Conservation (phyloP, 2,888 invertebrate genomes). For the Tenthredo amoena region DNA sequence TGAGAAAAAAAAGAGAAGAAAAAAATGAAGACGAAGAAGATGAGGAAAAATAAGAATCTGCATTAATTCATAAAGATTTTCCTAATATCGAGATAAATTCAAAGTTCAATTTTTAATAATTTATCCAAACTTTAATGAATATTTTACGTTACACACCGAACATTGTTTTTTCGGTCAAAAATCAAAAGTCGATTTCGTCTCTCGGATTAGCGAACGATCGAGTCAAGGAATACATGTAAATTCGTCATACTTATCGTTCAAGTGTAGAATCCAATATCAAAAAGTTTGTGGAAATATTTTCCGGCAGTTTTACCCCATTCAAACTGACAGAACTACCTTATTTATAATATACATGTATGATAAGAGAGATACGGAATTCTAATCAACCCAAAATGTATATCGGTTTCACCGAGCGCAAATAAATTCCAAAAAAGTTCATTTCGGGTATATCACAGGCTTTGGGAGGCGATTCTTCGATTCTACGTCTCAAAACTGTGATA, state of each 20-base stretch:
- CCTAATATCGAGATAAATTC: slow-evolving; percentile 7
- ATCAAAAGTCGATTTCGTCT: neutral
- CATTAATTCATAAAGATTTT: neutral
- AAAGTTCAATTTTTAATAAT: slow-evolving; percentile 3
- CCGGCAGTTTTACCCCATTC: too few species aligned
- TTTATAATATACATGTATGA: too few species aligned
- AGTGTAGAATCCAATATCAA: too few species aligned
- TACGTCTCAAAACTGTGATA: too few species aligned
- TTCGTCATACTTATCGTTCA: neutral
- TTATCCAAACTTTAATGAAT: neutral
- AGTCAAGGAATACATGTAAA: neutral
- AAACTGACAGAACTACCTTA: too few species aligned
- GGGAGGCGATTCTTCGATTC: too few species aligned
- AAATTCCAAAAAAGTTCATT: too few species aligned
- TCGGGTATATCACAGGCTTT: too few species aligned
- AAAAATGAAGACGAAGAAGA: neutral
- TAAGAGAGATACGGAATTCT: too few species aligned
- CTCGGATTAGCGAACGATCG: neutral
- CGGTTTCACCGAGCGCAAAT: too few species aligned
- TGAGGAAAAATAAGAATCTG: neutral
- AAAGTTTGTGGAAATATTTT: too few species aligned
- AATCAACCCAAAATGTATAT: too few species aligned
- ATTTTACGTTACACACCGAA: neutral
- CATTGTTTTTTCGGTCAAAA: neutral
- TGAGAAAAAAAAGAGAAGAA: neutral